A percentile compares a stretch with the other conserved stretches of the same genome.
Evolutionary conservation across 2,888 invertebrate genomes (phyloP).

Genomic region (Ferrisia virgata): DNA sequence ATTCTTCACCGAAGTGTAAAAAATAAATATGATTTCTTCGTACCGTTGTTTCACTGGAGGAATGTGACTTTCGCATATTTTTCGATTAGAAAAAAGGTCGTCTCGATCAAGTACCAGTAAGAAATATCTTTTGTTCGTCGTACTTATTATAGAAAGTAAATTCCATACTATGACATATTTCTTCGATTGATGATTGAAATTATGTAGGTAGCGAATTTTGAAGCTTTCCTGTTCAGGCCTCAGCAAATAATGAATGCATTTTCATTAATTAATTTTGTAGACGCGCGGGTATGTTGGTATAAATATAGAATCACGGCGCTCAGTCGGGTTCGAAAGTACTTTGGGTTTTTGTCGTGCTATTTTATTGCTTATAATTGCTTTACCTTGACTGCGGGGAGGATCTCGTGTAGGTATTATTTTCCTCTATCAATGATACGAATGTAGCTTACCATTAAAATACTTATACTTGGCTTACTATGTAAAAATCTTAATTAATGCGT

Average conservation of each 20-base stretch:
- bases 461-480: neutral
- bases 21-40: neutral
- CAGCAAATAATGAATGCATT: too few species aligned
- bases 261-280: neutral
- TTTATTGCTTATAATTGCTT: neutral
- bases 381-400: conserved; percentile 1
- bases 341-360: neutral
- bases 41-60: neutral
- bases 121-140: neutral
- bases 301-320: neutral
- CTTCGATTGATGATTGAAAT: neutral
- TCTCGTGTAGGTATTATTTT: neutral
- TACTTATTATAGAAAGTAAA: neutral
- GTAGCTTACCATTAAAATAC: neutral
- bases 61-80: neutral
- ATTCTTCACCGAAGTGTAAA: too few species aligned
- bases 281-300: too few species aligned
- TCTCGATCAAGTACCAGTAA: neutral
- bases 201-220: neutral
- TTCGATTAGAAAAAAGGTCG: neutral
- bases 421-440: neutral
- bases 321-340: neutral
- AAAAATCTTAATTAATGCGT: neutral
- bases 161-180: neutral
- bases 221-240: neutral